These are phyloP conservation scores for Drosophila picticornis DNA, from an alignment of 2,888 invertebrate species.

Conservation along the genomic window DNA sequence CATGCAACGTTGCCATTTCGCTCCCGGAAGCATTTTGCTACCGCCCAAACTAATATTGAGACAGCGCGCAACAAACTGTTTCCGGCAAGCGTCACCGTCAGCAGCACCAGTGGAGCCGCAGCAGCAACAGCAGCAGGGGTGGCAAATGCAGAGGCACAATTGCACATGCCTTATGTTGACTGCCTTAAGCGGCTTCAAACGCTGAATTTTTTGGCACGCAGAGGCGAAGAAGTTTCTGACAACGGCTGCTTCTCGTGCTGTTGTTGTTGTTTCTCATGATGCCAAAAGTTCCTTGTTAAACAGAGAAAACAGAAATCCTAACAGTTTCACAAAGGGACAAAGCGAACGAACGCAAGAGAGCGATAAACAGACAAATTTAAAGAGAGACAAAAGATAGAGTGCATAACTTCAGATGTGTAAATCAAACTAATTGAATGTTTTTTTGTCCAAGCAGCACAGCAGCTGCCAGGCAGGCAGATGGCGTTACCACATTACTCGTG, in stretches of 20 bases:
- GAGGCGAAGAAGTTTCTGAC: conserved; percentile 75
- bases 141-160: conserved; percentile 27
- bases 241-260: conserved; percentile 43
- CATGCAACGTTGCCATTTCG: conserved; percentile 63
- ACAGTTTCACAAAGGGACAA: conserved; percentile 78
- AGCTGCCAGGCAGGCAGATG: conserved; percentile 52
- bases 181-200: conserved; percentile 57
- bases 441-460: conserved; percentile 63
- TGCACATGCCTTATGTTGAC: conserved; percentile 20
- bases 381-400: not conserved
- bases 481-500: conserved; percentile 31
- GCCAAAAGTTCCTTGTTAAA: conserved; percentile 79
- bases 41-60: conserved; percentile 77
- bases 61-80: conserved; percentile 65
- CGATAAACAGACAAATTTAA: not conserved
- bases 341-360: conserved; percentile 26
- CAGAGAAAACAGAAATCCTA: conserved; percentile 79
- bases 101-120: conserved; percentile 11
- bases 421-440: conserved; percentile 81
- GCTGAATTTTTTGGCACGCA: conserved; percentile 75
- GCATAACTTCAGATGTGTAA: conserved; percentile 68
- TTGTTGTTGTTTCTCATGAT: conserved; percentile 57
- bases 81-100: conserved; percentile 55
- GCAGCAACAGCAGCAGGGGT: conserved; percentile 7
- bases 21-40: conserved; percentile 78